A percentile compares a stretch with the other conserved stretches of the same genome.
Conservation (phyloP, 2,113 vertebrate genomes). For the Urocynchramus pylzowi region DNA sequence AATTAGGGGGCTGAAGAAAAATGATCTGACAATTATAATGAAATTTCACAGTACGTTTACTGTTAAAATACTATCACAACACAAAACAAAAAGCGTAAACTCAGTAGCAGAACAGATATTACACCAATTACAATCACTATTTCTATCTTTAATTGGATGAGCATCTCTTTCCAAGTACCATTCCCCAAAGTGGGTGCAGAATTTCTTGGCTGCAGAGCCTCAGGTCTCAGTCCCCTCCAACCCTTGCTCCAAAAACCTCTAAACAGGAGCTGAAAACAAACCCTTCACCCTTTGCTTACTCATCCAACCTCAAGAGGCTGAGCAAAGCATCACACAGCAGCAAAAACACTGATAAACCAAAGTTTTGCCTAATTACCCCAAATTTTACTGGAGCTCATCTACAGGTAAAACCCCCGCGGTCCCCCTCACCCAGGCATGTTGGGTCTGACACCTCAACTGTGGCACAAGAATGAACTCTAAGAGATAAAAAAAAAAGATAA, state of each 20-base stretch:
- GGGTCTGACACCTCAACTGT: accelerated
- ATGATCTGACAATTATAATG: neutral
- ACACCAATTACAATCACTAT: accelerated
- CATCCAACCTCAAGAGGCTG: neutral
- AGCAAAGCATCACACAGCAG: neutral
- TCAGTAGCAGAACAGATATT: neutral
- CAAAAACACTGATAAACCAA: neutral
- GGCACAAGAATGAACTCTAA: neutral
- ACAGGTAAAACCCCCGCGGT: accelerated
- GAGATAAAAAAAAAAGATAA: neutral
- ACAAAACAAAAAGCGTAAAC: neutral
- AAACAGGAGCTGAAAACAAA: neutral
- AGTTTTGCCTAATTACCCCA: neutral
- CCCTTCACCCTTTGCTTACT: neutral
- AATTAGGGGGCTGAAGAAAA: neutral
- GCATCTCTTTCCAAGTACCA: neutral
- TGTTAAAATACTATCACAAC: neutral
- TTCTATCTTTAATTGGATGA: neutral
- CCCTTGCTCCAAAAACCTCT: neutral
- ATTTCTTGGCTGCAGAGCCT: neutral
- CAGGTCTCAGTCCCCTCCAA: neutral
- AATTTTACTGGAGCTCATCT: neutral
- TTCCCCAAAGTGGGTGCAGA: neutral
- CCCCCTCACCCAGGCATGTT: neutral
- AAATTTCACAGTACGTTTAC: neutral